Evolutionary conservation across 2,888 invertebrate genomes (phyloP), one percentile per base, ranked within the genome.

Genomic region (Leptinotarsa rubiginosa): DNA sequence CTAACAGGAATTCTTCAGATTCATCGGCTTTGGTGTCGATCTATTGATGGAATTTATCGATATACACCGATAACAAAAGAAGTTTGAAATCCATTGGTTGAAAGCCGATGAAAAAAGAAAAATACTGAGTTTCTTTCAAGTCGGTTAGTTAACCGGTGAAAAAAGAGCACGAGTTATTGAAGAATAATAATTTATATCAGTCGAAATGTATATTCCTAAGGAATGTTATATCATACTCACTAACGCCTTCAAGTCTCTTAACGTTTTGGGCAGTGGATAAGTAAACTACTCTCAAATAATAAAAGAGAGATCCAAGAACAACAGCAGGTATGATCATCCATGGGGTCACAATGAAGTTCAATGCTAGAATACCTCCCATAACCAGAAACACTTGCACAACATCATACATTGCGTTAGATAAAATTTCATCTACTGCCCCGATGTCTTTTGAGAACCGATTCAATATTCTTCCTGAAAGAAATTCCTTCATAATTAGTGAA

Each of bases 371-470:
- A 77, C 94, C 94, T 56, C 90, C 73, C 90, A 92, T 92, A 70
- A 94, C 92, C 87, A 93, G 89, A 81, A 91, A 91, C 70, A 94
- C 91, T 83, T 90, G 90, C 72, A 91, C 88, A 79, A 91, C 89
- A 84, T 93, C 93, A 66, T 93, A 87, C 84, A 91, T 90, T 83
- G 91, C 90, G 75, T 89, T 87, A 0, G 94, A 93, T 69, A 95
- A 85, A 20, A 91, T 88, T 86, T 95, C 94, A 83, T 95, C 94
- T 69, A 95, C 91, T 2, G 93, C 89, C 0, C 95, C 95, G 87
- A 95, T 92, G 84, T 96, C 96, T 85, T 95, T 96, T 0, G 95
- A 94, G 87, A 96, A 96, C 70, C 96, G 88, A 87, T 95, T 96
- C 69, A 96, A 89, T 80, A 96, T 93, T n/a, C 94, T 91, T 49